These are phyloP conservation scores for Rhagoletis zephyria DNA, from an alignment of 1,140 invertebrate species.

Conservation along the genomic window DNA sequence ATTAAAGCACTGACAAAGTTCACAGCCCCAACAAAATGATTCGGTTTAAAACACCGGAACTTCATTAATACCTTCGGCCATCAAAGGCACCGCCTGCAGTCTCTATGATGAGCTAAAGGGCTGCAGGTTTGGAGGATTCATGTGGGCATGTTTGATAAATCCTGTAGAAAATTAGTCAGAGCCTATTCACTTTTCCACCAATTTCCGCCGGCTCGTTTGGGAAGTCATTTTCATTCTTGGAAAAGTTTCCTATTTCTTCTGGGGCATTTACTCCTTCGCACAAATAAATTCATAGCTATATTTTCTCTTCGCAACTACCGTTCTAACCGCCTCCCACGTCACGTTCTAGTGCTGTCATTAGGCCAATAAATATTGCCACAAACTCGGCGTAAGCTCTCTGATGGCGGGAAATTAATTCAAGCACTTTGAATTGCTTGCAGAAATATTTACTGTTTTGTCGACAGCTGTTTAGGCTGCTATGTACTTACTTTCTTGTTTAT, in stretches of 20 bases:
- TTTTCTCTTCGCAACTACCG: neutral
- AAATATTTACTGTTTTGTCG: conserved; percentile 31
- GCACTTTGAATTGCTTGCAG: conserved; percentile 19
- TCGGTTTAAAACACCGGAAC: too few species aligned
- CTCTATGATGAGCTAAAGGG: too few species aligned
- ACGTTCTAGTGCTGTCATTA: neutral
- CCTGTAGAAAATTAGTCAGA: too few species aligned
- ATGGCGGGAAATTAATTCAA: neutral
- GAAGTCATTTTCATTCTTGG: too few species aligned
- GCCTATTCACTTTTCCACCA: too few species aligned
- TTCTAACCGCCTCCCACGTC: neutral
- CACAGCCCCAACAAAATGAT: too few species aligned
- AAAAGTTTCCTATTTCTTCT: neutral
- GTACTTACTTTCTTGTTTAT: neutral
- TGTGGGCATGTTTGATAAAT: too few species aligned
- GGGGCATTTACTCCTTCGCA: neutral
- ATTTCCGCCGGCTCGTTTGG: too few species aligned
- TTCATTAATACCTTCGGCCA: too few species aligned
- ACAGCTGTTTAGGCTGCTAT: neutral
- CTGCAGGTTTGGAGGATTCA: too few species aligned
- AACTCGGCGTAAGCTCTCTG: neutral
- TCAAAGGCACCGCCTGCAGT: too few species aligned
- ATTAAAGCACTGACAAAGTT: too few species aligned
- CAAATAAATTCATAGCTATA: neutral
- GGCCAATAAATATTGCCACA: conserved; percentile 6